Evolutionary conservation across 2,797 vertebrate genomes (phyloP), one percentile per base, ranked within the genome.

Genomic region (Labroides dimidiatus): DNA sequence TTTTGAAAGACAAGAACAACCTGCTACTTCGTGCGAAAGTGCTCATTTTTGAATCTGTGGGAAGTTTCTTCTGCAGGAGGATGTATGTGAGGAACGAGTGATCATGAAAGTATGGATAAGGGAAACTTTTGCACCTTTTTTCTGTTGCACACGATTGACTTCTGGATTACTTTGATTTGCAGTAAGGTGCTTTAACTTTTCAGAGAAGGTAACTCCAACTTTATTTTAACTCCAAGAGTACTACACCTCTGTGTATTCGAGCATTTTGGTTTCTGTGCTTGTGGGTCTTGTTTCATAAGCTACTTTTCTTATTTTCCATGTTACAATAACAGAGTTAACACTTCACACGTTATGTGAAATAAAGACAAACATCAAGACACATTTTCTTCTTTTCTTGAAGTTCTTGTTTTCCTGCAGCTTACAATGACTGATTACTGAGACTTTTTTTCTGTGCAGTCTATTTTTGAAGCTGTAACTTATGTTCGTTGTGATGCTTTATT

Each of bases 201-300:
- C n/a, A n/a, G n/a, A n/a, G n/a, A n/a, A n/a, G n/a, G n/a, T n/a
- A n/a, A n/a, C n/a, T n/a, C n/a, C n/a, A n/a, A n/a, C n/a, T n/a
- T n/a, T n/a, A n/a, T 33, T 8, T 20, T 23, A 44, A 53, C 48
- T n/a, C 17, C 17, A 33, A 8, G 15, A 47, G 17, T 13, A 27
- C 17, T 15, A 20, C 52, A 14, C 0, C n/a, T 16, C 13, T 11
- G 2, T 24, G 27, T 7, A 50, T 30, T 45, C 21, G 44, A 49
- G 24, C 61, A 27, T 44, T 66, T 66, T 27, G 15, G 14, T 44
- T 65, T 15, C 30, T 41, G 53, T 64, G 45, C 52, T 61, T 66
- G 30, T 33, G 11, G 6, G 49, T 60, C 10, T 39, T 61, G 53
- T 42, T 36, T 50, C 47, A 65, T 50, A 43, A 27, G 23, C 15